Conservation (phyloP, 2,113 vertebrate genomes). For the Calyptomena viridis region DNA sequence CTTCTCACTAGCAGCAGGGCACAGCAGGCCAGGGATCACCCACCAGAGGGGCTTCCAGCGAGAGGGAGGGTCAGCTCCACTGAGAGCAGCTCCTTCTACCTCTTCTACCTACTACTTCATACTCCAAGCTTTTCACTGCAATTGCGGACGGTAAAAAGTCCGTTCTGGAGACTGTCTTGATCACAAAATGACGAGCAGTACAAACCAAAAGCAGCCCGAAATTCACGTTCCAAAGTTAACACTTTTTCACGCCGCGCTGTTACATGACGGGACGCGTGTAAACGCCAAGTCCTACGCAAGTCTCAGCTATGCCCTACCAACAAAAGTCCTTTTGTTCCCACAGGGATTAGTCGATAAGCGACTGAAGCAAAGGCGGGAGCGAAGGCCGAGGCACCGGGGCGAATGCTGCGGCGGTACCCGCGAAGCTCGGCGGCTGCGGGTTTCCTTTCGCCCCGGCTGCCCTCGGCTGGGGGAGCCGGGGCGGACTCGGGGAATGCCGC, state of each 20-base stretch:
- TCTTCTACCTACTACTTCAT: no score
- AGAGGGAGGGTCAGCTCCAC: neutral
- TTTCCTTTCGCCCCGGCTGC: neutral
- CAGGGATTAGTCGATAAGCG: neutral
- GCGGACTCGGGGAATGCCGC: neutral
- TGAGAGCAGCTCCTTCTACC: neutral
- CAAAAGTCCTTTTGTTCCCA: neutral
- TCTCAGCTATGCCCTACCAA: neutral
- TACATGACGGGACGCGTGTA: fast-evolving
- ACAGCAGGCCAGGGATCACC: neutral
- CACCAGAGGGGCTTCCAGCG: fast-evolving
- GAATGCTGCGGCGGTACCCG: fast-evolving
- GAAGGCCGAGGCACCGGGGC: neutral
- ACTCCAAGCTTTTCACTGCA: neutral
- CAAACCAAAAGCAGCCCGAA: neutral
- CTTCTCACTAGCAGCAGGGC: fast-evolving
- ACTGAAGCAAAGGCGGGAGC: neutral
- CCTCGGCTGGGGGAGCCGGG: neutral
- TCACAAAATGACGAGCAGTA: neutral
- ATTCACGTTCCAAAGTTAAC: neutral
- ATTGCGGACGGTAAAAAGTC: neutral
- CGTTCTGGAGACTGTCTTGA: neutral
- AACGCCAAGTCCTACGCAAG: neutral
- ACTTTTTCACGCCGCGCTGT: fast-evolving
- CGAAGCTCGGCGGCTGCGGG: no score